phyloP scores from a whole-genome alignment of 2,888 invertebrate genomes.

The Leptinotarsa haldemani region DNA sequence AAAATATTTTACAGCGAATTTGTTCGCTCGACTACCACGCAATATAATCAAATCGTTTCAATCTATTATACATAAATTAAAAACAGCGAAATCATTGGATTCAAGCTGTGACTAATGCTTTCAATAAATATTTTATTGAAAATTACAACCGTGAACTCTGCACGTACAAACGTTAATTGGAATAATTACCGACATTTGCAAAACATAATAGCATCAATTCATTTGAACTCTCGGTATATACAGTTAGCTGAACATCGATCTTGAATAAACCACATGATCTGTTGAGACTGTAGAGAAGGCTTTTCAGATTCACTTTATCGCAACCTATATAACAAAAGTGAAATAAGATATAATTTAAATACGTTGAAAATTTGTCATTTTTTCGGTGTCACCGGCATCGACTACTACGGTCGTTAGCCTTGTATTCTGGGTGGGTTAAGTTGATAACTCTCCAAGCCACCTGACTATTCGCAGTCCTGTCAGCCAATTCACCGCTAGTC shows the following conservation, averaged over 20 bases:
- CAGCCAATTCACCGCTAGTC: too few relatives aligned
- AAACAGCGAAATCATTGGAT: slow-evolving; percentile 31
- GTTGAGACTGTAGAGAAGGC: too few relatives aligned
- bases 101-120: slow-evolving; percentile 38
- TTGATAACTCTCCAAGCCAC: too few relatives aligned
- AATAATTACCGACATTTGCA: slow-evolving; percentile 31
- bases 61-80: slow-evolving; percentile 29
- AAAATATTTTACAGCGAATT: slow-evolving; percentile 31
- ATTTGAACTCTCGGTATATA: slow-evolving; percentile 23
- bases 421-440: too few relatives aligned
- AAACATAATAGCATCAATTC: slow-evolving; percentile 30
- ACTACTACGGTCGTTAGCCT: too few relatives aligned
- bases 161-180: slow-evolving; percentile 36
- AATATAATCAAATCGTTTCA: slow-evolving; percentile 29
- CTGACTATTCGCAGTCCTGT: too few relatives aligned
- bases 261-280: not conserved
- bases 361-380: too few relatives aligned
- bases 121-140: slow-evolving; percentile 39
- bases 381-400: too few relatives aligned
- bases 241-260: slow-evolving; percentile 19
- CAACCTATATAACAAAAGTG: too few relatives aligned
- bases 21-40: slow-evolving; percentile 24
- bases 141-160: slow-evolving; percentile 34
- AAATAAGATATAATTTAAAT: too few relatives aligned
- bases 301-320: too few relatives aligned